Evolutionary conservation across 2,113 vertebrate genomes (phyloP), one percentile per base, ranked within the genome.

Genomic region (Panthera leo): DNA sequence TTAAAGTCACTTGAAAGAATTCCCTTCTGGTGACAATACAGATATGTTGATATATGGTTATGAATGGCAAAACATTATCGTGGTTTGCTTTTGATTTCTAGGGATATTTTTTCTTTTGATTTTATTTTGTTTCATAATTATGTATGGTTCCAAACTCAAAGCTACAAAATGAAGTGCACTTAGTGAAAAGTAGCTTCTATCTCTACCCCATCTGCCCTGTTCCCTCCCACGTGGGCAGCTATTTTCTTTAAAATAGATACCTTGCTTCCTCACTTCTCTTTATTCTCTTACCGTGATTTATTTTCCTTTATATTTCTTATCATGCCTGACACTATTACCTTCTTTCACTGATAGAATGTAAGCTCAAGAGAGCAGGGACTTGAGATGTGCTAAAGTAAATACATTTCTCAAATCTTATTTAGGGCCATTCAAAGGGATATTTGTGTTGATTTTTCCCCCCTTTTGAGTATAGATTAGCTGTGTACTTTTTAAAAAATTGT

Each of bases 91-190:
- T 95, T 91, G 15, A 79, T 76, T 97, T 92, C 55, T 89, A 86
- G 67, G 29, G 27, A 31, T 80, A 45, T 48, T 12, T 87, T 68
- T 29, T 91, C 34, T 89, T 90, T 34, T 48, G 48, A 53, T 84
- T 90, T 94, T 42, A 39, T 92, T 84, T 93, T 80, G 7, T 91
- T 95, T 97, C 76, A 39, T 61, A 48, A 68, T 93, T 91, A 79
- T 61, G 7, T 55, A 25, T 84, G 27, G 10, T 82, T 90, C 27
- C 68, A 95, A 86, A 87, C 51, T 93, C 45, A 94, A n/a, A 91
- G 78, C 13, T 91, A 67, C 34, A 65, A 84, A 91, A 42, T 23
- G 71, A 86, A 92, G 27, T 67, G 63, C 1, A 55, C 45, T 82
- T 55, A 86, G 34, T 87, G 58, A 94, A 93, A 45, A 3, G 61